Conservation (phyloP, 2,797 vertebrate genomes). For the Pangasius macronema region DNA sequence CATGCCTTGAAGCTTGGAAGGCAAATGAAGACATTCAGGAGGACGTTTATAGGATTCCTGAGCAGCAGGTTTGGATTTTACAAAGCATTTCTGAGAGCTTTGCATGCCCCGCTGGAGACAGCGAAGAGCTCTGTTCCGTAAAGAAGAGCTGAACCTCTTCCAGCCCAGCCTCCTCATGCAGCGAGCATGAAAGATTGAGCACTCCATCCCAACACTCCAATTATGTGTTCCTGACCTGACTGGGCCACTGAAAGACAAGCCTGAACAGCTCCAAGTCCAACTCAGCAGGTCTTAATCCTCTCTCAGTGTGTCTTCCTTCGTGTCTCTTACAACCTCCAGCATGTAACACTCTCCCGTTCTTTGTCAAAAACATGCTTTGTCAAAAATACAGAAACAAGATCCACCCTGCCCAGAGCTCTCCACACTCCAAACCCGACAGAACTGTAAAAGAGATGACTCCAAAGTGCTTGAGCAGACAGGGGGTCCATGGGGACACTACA, state of each 20-base stretch:
- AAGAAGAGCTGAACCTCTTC: conserved; percentile 51
- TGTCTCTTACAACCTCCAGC: conserved; percentile 12
- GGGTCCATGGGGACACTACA: neutral
- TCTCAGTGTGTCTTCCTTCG: conserved; percentile 12
- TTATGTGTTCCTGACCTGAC: conserved; percentile 50
- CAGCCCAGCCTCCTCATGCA: conserved; percentile 45
- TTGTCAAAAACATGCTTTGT: neutral
- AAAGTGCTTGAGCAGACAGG: neutral
- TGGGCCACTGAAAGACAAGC: conserved; percentile 38
- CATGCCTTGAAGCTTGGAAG: conserved; percentile 21
- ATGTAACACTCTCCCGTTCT: conserved; percentile 2
- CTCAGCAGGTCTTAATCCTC: conserved; percentile 43
- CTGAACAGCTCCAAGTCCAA: conserved; percentile 52
- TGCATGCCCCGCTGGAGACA: conserved; percentile 32
- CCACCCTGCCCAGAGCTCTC: neutral
- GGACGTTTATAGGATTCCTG: conserved; percentile 21
- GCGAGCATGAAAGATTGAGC: conserved; percentile 57
- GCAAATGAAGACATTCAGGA: conserved; percentile 21
- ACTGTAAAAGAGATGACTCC: conserved; percentile 2
- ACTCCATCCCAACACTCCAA: conserved; percentile 46
- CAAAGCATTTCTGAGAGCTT: conserved; percentile 31
- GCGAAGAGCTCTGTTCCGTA: conserved; percentile 53
- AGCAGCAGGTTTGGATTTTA: conserved; percentile 16
- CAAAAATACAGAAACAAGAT: neutral
- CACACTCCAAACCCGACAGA: neutral